phyloP scores from a whole-genome alignment of 2,113 vertebrate genomes.

The Indicator indicator region DNA sequence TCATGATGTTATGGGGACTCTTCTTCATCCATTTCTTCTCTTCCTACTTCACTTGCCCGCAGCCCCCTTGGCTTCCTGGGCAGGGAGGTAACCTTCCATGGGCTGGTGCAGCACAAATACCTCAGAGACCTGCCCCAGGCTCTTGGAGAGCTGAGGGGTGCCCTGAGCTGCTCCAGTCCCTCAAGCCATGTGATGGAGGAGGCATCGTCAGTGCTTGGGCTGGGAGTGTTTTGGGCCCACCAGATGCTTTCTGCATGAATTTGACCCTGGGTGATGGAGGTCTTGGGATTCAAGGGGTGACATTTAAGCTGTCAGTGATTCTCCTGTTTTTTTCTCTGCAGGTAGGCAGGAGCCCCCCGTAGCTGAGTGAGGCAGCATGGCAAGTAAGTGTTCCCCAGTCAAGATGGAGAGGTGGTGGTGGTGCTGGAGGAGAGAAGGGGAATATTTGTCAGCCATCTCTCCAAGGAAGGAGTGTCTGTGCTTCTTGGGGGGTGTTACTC shows the following conservation, averaged over 20 bases:
- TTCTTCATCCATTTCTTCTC: neutral
- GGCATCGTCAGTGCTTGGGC: neutral
- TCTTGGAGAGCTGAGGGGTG: neutral
- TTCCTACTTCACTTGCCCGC: rapidly evolving
- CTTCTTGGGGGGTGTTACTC: neutral
- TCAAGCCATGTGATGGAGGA: neutral
- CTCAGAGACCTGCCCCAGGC: neutral
- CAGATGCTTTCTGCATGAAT: neutral
- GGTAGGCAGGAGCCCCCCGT: constrained; percentile 48
- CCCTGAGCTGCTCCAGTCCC: neutral
- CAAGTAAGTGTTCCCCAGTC: constrained; percentile 70
- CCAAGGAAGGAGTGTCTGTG: neutral
- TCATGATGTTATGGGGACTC: neutral
- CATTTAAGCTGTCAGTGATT: neutral
- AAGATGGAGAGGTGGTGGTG: neutral
- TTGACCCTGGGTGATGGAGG: neutral
- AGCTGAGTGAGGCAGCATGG: constrained; percentile 69
- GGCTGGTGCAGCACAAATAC: neutral
- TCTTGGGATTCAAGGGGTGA: neutral
- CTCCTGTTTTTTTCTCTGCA: constrained; percentile 62
- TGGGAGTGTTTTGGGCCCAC: rapidly evolving
- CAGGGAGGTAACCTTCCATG: neutral
- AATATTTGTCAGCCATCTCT: neutral
- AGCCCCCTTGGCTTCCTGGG: neutral
- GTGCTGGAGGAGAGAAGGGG: neutral